Evolutionary conservation across 2,113 vertebrate species (phyloP).

Genomic region (Octodon degus): DNA sequence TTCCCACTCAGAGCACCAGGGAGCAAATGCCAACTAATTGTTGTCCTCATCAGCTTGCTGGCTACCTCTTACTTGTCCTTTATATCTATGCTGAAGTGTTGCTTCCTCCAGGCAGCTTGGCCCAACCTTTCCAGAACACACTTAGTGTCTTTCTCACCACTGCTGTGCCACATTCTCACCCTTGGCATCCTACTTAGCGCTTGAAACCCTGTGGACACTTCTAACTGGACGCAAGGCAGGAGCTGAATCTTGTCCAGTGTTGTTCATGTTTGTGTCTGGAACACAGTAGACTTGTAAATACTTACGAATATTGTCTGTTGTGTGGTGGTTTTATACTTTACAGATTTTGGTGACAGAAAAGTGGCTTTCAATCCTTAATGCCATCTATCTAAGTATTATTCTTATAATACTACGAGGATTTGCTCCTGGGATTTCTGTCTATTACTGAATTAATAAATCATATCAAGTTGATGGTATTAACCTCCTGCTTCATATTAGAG

Average conservation of each 20-base stretch:
- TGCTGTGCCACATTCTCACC: neutral
- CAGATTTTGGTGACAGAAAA: neutral
- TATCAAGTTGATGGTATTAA: neutral
- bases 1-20: slow-evolving; percentile 39
- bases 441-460: neutral
- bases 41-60: slow-evolving; percentile 44
- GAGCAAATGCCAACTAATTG: slow-evolving; percentile 49
- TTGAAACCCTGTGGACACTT: neutral
- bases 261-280: neutral
- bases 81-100: slow-evolving; percentile 20
- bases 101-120: slow-evolving; percentile 15
- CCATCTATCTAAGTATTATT: neutral
- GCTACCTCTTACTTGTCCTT: neutral
- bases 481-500: neutral
- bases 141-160: neutral
- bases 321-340: neutral
- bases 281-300: neutral
- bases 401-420: neutral
- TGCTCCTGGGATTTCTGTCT: neutral
- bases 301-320: neutral
- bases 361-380: neutral
- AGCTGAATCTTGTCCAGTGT: neutral
- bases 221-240: neutral
- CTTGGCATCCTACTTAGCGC: neutral
- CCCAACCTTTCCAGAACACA: neutral